A percentile compares a stretch with the other conserved stretches of the same genome.
Conservation (phyloP, 35 echinoderm and acorn worm species). For the Heliocidaris erythrogramma region DNA sequence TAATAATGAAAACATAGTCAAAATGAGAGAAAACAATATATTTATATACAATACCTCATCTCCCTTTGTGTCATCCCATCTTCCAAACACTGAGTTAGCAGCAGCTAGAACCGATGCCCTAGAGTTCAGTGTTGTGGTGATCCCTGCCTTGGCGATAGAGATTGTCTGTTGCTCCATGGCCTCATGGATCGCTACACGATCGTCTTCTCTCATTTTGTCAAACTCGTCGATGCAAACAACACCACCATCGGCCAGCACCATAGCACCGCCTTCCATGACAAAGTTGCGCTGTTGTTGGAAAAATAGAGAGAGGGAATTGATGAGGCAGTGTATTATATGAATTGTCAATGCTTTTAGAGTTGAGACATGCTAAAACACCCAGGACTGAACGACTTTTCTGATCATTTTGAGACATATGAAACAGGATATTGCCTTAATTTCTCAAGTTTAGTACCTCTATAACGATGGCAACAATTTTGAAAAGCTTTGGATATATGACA, state of each 20-base stretch:
- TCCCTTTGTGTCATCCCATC: constrained; percentile 99
- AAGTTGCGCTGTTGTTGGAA: constrained; percentile 77
- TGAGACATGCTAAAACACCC: too few species aligned
- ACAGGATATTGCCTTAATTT: neutral
- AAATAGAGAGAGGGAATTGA: neutral
- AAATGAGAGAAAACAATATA: neutral
- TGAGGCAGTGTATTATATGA: neutral
- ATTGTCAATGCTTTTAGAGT: neutral
- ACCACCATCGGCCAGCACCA: constrained; percentile 97
- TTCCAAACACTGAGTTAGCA: constrained; percentile 95
- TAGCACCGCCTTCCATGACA: constrained; percentile 97
- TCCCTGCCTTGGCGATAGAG: constrained; percentile 97
- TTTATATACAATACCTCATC: constrained; percentile 74
- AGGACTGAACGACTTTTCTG: neutral
- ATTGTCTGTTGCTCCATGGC: constrained; percentile 99
- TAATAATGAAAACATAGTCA: neutral
- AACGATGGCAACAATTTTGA: neutral
- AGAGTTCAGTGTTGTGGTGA: constrained; percentile 95
- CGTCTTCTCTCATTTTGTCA: constrained; percentile 99
- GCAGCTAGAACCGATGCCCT: constrained; percentile 91
- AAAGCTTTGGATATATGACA: neutral
- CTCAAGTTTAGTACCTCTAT: neutral
- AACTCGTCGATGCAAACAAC: constrained; percentile 98
- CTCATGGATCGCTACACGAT: constrained; percentile 93
- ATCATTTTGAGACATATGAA: neutral